Evolutionary conservation across 92 coral and sea anemone genomes (phyloP).

Genomic region (Porites evermanni): DNA sequence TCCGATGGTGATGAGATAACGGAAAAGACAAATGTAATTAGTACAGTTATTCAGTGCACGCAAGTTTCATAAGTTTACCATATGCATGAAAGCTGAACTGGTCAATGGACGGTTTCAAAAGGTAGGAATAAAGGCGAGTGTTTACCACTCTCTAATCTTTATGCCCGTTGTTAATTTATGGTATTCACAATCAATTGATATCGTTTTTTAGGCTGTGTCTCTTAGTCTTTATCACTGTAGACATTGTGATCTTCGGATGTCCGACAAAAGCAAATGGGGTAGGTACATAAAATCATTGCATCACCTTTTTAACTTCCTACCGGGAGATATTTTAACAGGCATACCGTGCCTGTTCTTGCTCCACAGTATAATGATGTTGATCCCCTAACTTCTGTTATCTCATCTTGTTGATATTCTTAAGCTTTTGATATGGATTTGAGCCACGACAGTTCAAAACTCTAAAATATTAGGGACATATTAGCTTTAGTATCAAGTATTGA

Average conservation of each 20-base stretch:
- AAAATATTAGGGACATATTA: too few species aligned
- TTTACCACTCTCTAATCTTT: background rate
- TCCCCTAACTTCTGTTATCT: background rate
- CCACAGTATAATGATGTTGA: too few species aligned
- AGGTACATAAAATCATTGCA: background rate
- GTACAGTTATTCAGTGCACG: constrained; percentile 14
- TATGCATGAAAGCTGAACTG: constrained; percentile 19
- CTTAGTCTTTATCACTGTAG: background rate
- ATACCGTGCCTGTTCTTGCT: background rate
- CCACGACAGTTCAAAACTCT: too few species aligned
- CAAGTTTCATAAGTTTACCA: background rate
- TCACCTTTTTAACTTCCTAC: background rate
- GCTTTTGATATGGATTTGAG: too few species aligned
- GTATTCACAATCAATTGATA: too few species aligned
- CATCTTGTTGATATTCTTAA: too few species aligned
- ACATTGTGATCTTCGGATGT: background rate
- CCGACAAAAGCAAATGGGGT: background rate
- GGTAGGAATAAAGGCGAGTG: background rate
- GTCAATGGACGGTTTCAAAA: background rate
- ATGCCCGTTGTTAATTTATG: background rate
- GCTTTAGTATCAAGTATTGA: too few species aligned
- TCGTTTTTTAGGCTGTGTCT: background rate
- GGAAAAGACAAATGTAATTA: background rate
- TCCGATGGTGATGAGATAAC: background rate
- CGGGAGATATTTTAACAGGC: background rate